Percentiles rank a stretch among this genome's conserved stretches.
phyloP scores from a whole-genome alignment of 1,140 invertebrate genomes.

The Platorchestia sp. region DNA sequence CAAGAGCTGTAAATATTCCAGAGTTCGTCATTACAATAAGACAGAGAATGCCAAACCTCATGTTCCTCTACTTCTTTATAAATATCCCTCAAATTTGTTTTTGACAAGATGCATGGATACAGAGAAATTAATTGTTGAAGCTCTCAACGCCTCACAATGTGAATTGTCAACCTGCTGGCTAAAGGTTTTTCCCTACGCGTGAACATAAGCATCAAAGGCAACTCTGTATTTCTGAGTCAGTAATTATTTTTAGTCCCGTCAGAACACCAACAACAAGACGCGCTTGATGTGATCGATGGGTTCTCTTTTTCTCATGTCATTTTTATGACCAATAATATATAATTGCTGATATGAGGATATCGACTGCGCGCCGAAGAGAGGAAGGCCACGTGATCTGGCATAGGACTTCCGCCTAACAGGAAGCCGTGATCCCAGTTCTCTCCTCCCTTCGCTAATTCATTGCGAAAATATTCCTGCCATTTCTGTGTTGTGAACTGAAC shows the following conservation, averaged over 20 bases:
- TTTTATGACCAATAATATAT: not conserved
- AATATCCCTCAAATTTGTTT: not conserved
- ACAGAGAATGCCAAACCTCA: no score
- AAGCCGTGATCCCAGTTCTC: not conserved
- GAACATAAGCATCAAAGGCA: not conserved
- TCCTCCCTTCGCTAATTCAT: not conserved
- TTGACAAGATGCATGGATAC: not conserved
- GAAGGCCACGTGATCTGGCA: not conserved
- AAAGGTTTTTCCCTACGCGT: not conserved
- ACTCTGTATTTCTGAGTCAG: not conserved
- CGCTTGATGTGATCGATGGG: not conserved
- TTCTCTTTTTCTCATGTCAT: not conserved
- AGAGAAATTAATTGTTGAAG: not conserved
- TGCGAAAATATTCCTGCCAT: not conserved
- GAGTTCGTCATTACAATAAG: not conserved
- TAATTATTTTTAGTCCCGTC: not conserved
- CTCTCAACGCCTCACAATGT: not conserved
- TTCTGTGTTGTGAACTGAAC: no score
- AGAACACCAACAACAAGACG: not conserved
- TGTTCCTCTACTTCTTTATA: no score
- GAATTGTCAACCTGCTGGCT: not conserved
- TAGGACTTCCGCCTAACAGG: not conserved
- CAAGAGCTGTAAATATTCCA: not conserved
- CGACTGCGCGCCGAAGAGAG: not conserved
- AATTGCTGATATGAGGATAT: not conserved